Base-by-base conservation (phyloP, 1,140 invertebrate species). In the Philotrypesis tridentata region DNA sequence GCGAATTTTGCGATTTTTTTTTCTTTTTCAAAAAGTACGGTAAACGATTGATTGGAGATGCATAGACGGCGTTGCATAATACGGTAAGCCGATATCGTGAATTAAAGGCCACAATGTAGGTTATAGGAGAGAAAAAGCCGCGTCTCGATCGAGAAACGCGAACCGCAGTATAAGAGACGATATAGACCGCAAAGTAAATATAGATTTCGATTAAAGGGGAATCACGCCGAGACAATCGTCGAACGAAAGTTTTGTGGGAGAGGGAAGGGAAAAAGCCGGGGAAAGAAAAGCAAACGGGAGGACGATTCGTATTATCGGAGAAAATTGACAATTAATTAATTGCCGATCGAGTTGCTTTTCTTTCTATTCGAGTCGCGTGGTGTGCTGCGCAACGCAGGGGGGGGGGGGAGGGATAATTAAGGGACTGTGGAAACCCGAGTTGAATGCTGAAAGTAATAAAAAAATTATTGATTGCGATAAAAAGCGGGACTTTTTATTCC, bases 201-300 rank as follows among this genome's bases (percentile, higher is more conserved):
- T 71, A 71, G 48, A 33, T 40, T 17, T 29, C 25, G 33, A 48
- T 23, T n/a, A 23, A 27, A n/a, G 23, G 60, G 67, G 23, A 80
- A 74, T 80, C 27, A 67, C 70, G 79, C 37, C 63, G 40, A 23
- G 79, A 80, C 79, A 80, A 80, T 80, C 61, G 37, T 21, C 37
- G 61, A 48, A 73, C 31, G 43, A 29, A 65, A 73, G 40, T 80
- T 80, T 80, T 74, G 27, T 80, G 67, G 21, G 1, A 29, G 11
- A 25, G 2, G 29, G 25, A 55, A 60, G 27, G 23, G 33, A 55
- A 80, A 74, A 65, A 72, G 7, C 48, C 12, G 17, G 2, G 21
- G 72, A 73, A 23, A 23, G 68, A 31, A 72, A 55, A 21, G 55
- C 7, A 37, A 79, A 68, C 29, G 11, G 14, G 14, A 25, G 23